A percentile compares a stretch with the other conserved stretches of the same genome.
Evolutionary conservation across 2,888 invertebrate species (phyloP).

Genomic region (Microplitis manilae): DNA sequence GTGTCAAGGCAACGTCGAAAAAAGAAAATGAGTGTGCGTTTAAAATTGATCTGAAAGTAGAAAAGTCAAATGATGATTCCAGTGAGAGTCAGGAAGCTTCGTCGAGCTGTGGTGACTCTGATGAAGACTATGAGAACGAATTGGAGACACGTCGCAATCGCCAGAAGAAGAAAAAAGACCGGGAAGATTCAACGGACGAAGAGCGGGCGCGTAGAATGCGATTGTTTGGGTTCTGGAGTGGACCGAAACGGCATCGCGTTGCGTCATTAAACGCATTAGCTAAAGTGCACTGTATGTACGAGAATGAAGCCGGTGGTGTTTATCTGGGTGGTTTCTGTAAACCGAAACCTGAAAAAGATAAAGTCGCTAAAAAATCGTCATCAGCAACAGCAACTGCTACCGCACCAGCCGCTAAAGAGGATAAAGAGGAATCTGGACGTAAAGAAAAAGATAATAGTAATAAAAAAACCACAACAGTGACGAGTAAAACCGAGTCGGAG

Average conservation of each 20-base stretch:
- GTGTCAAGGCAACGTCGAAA: slow-evolving; percentile 33
- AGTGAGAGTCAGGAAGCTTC: slow-evolving; percentile 42
- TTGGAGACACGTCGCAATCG: slow-evolving; percentile 67
- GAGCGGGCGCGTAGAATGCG: slow-evolving; percentile 73
- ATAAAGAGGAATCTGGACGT: slow-evolving; percentile 56
- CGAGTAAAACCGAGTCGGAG: slow-evolving; percentile 51
- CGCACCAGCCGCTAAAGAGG: slow-evolving; percentile 66
- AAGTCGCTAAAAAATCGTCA: slow-evolving; percentile 59
- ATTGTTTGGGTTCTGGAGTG: slow-evolving; percentile 81
- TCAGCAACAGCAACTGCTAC: slow-evolving; percentile 8
- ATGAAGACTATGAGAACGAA: slow-evolving; percentile 68
- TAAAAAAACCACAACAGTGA: slow-evolving; percentile 51
- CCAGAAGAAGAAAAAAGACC: slow-evolving; percentile 73
- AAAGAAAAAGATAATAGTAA: slow-evolving; percentile 43
- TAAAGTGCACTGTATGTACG: slow-evolving; percentile 92
- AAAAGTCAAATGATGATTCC: slow-evolving; percentile 53
- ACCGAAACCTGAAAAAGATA: slow-evolving; percentile 74
- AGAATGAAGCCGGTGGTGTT: slow-evolving; percentile 87
- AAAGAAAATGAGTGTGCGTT: neutral
- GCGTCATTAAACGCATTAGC: slow-evolving; percentile 91
- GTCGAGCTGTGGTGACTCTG: slow-evolving; percentile 46
- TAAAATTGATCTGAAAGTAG: slow-evolving; percentile 54
- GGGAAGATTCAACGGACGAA: slow-evolving; percentile 61
- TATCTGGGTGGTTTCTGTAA: slow-evolving; percentile 75
- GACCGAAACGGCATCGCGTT: slow-evolving; percentile 87